phyloP scores from a whole-genome alignment of 2,888 invertebrate species.

The Poecilus cupreus region DNA sequence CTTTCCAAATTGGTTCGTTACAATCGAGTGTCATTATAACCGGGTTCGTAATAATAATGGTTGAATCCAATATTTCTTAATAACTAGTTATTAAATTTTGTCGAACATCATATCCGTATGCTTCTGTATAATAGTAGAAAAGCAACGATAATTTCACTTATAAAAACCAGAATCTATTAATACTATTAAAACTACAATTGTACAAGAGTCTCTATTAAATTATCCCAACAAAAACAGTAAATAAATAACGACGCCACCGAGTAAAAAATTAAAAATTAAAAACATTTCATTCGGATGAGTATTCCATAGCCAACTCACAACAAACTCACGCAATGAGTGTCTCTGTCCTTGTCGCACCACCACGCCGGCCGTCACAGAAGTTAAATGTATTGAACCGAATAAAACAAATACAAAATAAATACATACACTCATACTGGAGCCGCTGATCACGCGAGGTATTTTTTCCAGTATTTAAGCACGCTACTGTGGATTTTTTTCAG shows the following conservation, averaged over 20 bases:
- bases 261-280: constrained; percentile 49
- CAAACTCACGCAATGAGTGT: constrained; percentile 39
- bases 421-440: constrained; percentile 4
- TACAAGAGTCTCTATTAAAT: constrained; percentile 6
- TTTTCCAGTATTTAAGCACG: constrained; percentile 45
- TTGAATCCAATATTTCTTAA: not conserved
- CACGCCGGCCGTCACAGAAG: constrained; percentile 8
- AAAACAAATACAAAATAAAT: constrained; percentile 47
- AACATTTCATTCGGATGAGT: constrained; percentile 44
- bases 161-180: constrained; percentile 20
- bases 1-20: no score
- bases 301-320: not conserved
- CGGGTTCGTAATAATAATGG: no score
- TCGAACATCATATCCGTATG: not conserved
- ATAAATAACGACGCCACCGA: not conserved
- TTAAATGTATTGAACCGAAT: constrained; percentile 49
- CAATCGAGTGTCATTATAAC: no score
- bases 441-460: constrained; percentile 32
- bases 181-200: constrained; percentile 10
- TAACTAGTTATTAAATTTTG: constrained; percentile 16
- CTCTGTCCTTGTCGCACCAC: constrained; percentile 1
- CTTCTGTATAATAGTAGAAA: constrained; percentile 20
- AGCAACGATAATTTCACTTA: not conserved
- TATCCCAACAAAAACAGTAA: constrained; percentile 37
- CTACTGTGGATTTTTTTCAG: constrained; percentile 2